These are phyloP conservation scores for Leontocebus nigricollis DNA, from an alignment of 2,797 vertebrate genomes.

Conservation along the genomic window DNA sequence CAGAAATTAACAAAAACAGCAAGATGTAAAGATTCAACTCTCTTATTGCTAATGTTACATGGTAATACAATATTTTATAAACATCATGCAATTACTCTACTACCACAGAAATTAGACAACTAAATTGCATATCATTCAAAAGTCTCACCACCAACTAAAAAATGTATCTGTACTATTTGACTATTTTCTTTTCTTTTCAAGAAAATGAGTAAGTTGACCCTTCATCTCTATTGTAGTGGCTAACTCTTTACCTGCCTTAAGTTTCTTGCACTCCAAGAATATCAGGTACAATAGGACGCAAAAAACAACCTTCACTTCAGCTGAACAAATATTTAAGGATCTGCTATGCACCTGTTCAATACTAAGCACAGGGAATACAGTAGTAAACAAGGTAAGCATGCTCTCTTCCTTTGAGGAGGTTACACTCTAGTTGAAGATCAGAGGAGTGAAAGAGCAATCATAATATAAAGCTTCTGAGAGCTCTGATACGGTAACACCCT, in stretches of 20 bases:
- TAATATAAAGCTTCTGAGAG: conserved; percentile 4
- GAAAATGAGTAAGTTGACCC: conserved; percentile 48
- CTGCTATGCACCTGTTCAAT: not conserved
- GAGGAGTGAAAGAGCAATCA: conserved; percentile 14
- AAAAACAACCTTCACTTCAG: conserved; percentile 33
- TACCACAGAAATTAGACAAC: conserved; percentile 53
- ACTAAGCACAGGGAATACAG: not conserved
- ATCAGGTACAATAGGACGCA: not conserved
- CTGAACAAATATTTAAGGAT: conserved; percentile 36
- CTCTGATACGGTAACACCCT: not conserved
- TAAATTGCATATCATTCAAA: conserved; percentile 64
- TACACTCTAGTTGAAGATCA: not conserved
- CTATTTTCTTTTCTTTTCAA: conserved; percentile 38
- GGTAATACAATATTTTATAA: conserved; percentile 62
- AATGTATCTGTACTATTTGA: not conserved
- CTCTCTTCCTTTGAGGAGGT: not conserved
- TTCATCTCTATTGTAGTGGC: too few species aligned
- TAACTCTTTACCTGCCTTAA: conserved; percentile 43
- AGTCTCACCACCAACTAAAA: conserved; percentile 29
- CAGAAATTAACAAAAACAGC: conserved; percentile 80
- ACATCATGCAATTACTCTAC: conserved; percentile 59
- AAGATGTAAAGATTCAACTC: conserved; percentile 71
- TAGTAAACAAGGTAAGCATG: not conserved
- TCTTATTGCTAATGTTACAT: conserved; percentile 60
- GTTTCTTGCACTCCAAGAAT: conserved; percentile 31